Evolutionary conservation across 1,140 invertebrate genomes (phyloP).

Genomic region (Centruroides vittatus): DNA sequence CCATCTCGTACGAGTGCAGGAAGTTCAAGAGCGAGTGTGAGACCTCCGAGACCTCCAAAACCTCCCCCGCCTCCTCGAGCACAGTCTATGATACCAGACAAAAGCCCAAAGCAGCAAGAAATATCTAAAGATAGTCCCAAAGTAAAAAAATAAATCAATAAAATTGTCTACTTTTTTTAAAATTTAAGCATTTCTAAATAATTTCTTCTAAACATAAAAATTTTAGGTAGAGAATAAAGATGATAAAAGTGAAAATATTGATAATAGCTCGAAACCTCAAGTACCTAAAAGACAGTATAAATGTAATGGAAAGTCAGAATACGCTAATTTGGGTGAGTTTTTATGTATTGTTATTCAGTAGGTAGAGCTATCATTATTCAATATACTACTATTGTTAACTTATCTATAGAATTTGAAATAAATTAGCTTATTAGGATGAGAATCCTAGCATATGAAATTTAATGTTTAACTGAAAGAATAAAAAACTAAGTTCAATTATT

Average conservation of each 20-base stretch:
- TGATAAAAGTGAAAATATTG: background rate
- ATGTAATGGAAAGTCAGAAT: background rate
- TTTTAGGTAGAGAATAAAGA: conserved; percentile 3
- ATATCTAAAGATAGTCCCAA: too few species aligned
- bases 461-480: too few species aligned
- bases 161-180: too few species aligned
- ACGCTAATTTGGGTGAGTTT: conserved; percentile 9
- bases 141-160: too few species aligned
- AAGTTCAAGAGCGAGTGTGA: conserved; percentile 3
- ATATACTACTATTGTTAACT: too few species aligned
- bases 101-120: background rate
- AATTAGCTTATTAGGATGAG: too few species aligned
- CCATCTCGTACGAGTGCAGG: background rate
- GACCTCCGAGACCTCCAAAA: conserved; percentile 6
- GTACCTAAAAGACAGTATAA: conserved; percentile 7
- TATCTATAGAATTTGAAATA: too few species aligned
- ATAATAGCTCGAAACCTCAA: conserved; percentile 8
- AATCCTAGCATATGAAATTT: too few species aligned
- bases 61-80: conserved; percentile 12
- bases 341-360: background rate
- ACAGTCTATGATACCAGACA: conserved; percentile 6
- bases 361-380: too few species aligned
- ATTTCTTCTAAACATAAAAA: background rate
- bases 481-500: too few species aligned
- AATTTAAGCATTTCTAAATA: too few species aligned